Evolutionary conservation across 1,140 invertebrate species (phyloP).

Genomic region (Drosophila persimilis): DNA sequence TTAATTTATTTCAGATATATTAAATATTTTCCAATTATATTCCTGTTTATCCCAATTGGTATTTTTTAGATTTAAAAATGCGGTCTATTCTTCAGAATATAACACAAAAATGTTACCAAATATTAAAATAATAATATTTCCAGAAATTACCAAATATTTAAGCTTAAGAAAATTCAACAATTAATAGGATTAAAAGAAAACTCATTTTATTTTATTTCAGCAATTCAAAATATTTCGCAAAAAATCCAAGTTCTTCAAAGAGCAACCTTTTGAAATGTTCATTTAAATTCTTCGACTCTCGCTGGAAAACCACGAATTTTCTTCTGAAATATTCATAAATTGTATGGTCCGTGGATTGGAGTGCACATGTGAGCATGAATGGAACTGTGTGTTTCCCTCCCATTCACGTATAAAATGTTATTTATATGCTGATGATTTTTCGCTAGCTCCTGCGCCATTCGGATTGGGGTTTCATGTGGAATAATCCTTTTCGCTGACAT

Average conservation of each 20-base stretch:
- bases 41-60: no score
- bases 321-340: constrained; percentile 38
- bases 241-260: neutral
- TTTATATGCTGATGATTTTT: constrained; percentile 61
- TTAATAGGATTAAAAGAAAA: no score
- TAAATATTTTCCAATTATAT: no score
- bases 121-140: no score
- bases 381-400: constrained; percentile 1
- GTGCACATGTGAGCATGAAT: constrained; percentile 8
- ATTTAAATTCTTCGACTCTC: constrained; percentile 21
- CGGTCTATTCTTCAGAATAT: no score
- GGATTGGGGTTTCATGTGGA: constrained; percentile 6
- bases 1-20: no score
- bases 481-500: constrained; percentile 47
- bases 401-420: constrained; percentile 32
- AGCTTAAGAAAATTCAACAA: no score
- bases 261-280: neutral
- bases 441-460: constrained; percentile 3
- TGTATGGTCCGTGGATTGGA: neutral
- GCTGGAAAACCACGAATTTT: neutral
- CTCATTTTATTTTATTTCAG: no score
- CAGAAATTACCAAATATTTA: no score
- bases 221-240: no score
- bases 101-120: no score
- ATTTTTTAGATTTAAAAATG: no score